phyloP scores from a whole-genome alignment of 2,888 invertebrate species.

The Tryphoninae sp. region DNA sequence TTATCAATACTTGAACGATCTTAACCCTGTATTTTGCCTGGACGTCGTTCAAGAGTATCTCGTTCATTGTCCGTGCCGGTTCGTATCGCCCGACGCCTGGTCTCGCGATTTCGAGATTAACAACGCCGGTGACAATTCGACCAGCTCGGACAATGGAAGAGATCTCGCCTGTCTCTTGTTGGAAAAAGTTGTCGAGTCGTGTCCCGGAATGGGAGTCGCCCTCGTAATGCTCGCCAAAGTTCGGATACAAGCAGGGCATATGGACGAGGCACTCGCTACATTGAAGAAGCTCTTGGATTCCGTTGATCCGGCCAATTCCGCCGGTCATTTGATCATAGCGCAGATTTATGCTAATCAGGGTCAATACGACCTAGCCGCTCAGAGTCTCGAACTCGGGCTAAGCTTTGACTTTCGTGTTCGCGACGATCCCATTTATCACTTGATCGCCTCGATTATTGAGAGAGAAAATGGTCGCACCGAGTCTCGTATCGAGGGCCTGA shows the following conservation, averaged over 20 bases:
- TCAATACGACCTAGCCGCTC: conserved; percentile 89
- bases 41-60: conserved; percentile 90
- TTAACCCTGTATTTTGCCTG: conserved; percentile 94
- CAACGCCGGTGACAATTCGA: conserved; percentile 45
- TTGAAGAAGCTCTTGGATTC: conserved; percentile 89
- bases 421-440: conserved; percentile 95
- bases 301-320: conserved; percentile 90
- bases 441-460: conserved; percentile 91
- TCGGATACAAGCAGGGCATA: conserved; percentile 91
- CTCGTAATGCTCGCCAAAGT: conserved; percentile 89
- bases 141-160: conserved; percentile 16
- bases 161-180: conserved; percentile 80
- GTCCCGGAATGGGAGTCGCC: conserved; percentile 89
- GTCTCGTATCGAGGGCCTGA: conserved; percentile 89
- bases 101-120: conserved; percentile 10
- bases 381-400: conserved; percentile 93
- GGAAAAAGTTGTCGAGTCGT: conserved; percentile 88
- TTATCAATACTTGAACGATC: conserved; percentile 86
- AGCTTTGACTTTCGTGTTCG: conserved; percentile 96
- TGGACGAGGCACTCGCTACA: conserved; percentile 87
- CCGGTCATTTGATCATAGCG: conserved; percentile 93
- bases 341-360: conserved; percentile 90
- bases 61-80: conserved; percentile 87
- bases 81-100: conserved; percentile 66
- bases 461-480: conserved; percentile 88